These are phyloP conservation scores for Adineta ricciae DNA, from an alignment of 2,888 invertebrate species.

Conservation along the genomic window DNA sequence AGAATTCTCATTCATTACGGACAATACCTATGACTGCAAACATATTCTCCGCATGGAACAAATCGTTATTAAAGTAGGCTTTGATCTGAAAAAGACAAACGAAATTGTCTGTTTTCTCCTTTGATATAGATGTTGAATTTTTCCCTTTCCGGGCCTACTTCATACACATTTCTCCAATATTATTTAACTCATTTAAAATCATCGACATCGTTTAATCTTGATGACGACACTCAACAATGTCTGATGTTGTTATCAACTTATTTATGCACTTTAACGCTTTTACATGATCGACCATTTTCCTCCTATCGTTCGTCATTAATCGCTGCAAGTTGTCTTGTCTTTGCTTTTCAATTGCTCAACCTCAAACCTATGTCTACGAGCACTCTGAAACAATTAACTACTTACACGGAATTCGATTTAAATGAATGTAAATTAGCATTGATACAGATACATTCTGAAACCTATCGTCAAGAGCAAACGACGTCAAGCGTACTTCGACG, in stretches of 20 bases:
- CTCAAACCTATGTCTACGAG: not conserved
- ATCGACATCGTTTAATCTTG: not conserved
- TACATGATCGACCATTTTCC: not conserved
- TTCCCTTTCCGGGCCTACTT: not conserved
- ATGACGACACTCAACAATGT: not conserved
- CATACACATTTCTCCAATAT: not conserved
- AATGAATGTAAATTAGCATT: not conserved
- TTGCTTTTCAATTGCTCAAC: not conserved
- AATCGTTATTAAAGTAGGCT: not conserved
- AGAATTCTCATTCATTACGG: constrained; percentile 94
- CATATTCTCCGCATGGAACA: constrained; percentile 56
- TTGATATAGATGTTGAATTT: not conserved
- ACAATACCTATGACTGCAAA: constrained; percentile 80
- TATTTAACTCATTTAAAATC: not conserved
- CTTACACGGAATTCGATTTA: not conserved
- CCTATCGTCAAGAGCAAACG: not conserved
- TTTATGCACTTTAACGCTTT: not conserved
- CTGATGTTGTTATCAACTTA: not conserved
- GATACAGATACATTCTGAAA: not conserved
- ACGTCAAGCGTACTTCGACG: not conserved
- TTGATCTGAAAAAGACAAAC: not conserved
- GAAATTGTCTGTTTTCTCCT: not conserved
- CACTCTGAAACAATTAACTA: not conserved
- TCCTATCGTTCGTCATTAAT: not conserved
- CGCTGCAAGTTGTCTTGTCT: not conserved